Base-by-base conservation (phyloP, 2,113 vertebrate genomes). In the Tamias sibiricus region DNA sequence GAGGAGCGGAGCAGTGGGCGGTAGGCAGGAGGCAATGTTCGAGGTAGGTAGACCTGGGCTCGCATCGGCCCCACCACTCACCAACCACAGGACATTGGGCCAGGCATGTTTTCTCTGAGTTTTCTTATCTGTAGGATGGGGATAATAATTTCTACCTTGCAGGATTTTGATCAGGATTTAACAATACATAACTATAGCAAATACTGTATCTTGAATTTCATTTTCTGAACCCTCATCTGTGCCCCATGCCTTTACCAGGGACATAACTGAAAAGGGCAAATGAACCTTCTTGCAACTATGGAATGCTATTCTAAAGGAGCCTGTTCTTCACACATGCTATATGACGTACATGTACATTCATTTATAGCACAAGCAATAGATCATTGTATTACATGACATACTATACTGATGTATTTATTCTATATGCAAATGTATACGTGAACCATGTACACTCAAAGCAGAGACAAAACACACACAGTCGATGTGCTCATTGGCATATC, bases 71-170 rank as follows among this genome's bases (percentile, higher is more conserved):
- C 14, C 8, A 22, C 30, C 40, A 10, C 8, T 68, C 30, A 26
- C 24, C 28, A n/a, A 14, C 52, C 13, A 0, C 5, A 22, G n/a
- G 6, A 24, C 59, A 32, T 32, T 13, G 0, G 28, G 4, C 30
- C 6, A 35, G 10, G 24, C 1, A 17, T 1, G 66, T 5, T 49
- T 64, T 86, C 35, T 71, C 42, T 82, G 26, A 52, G 52, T 37
- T 77, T 85, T 81, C n/a, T 57, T 20, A 80, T 19, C 30, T 72
- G 3, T 64, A 57, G 54, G 52, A 59, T 17, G 12, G 4, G 42
- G 44, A 20, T 8, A 37, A n/a, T 57, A 13, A 76, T 35, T 64
- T 47, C 81, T 47, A 44, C 59, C 57, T 59, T 80, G 13, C 2
- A 90, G 24, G 37, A 7, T 57, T 92, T 66, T 75, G 1, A 68